These are phyloP conservation scores for Oligia fasciuncula DNA, from an alignment of 2,888 invertebrate species.

Conservation along the genomic window DNA sequence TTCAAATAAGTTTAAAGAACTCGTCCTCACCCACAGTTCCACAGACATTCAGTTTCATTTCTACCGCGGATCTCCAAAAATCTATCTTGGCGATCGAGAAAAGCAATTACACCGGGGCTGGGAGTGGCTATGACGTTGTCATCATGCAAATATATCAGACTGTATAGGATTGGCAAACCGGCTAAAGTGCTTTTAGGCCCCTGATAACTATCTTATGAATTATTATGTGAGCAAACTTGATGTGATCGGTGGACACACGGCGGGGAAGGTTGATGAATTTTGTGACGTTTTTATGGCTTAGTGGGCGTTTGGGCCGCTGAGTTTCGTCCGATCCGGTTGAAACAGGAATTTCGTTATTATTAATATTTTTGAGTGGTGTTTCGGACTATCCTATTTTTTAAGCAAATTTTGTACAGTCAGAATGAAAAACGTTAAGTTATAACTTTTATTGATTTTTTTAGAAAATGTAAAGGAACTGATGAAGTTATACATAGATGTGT, in stretches of 20 bases:
- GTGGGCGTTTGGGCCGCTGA: too few relatives aligned
- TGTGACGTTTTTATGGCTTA: neutral
- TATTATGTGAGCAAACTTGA: constrained; percentile 72
- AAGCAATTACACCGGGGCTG: constrained; percentile 76
- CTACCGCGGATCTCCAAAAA: constrained; percentile 69
- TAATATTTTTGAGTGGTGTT: too few relatives aligned
- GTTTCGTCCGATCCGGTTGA: too few relatives aligned
- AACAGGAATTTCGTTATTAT: too few relatives aligned
- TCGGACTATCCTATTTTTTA: too few relatives aligned
- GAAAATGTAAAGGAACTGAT: neutral
- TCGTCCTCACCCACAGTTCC: too few relatives aligned
- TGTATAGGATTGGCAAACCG: constrained; percentile 80
- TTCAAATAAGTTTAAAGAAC: neutral
- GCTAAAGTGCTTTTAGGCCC: constrained; percentile 80
- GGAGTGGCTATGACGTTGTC: constrained; percentile 78
- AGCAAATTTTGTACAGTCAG: too few relatives aligned
- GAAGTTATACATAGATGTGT: neutral
- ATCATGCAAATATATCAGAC: constrained; percentile 79
- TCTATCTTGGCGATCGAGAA: constrained; percentile 67
- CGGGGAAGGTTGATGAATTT: constrained; percentile 32
- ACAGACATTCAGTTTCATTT: neutral
- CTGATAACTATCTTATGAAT: constrained; percentile 83
- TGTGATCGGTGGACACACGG: constrained; percentile 62
- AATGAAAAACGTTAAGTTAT: neutral
- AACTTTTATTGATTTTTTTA: too few relatives aligned